Percentiles rank a stretch among this genome's conserved stretches.
phyloP scores from a whole-genome alignment of 2,113 vertebrate genomes.

The Procavia capensis region DNA sequence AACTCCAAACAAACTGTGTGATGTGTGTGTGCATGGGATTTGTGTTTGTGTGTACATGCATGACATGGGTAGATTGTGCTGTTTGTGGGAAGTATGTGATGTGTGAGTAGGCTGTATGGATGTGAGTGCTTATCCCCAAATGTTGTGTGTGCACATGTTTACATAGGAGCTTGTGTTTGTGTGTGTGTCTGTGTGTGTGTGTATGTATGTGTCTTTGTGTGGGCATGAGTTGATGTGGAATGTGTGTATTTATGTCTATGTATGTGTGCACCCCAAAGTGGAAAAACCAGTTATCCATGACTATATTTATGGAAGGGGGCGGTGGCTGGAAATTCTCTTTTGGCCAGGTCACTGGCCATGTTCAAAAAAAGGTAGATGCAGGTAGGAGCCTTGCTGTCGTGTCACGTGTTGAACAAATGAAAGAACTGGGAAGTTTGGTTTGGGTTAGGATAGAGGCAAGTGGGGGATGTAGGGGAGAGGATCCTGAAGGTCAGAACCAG shows the following conservation, averaged over 20 bases:
- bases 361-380: slow-evolving; percentile 56
- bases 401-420: slow-evolving; percentile 29
- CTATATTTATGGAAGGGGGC: slow-evolving; percentile 63
- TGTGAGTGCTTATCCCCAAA: background rate
- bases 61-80: background rate
- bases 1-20: slow-evolving; percentile 2
- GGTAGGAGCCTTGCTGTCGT: slow-evolving; percentile 9
- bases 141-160: background rate
- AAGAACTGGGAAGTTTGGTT: slow-evolving; percentile 6
- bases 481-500: background rate
- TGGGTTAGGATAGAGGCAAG: slow-evolving; percentile 5
- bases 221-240: background rate
- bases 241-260: slow-evolving; percentile 35
- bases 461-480: background rate
- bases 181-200: background rate
- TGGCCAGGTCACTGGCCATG: slow-evolving; percentile 16
- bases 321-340: slow-evolving; percentile 69
- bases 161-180: background rate
- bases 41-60: background rate
- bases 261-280: slow-evolving; percentile 49
- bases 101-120: background rate
- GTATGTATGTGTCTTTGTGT: background rate
- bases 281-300: slow-evolving; percentile 35
- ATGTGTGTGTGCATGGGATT: background rate
- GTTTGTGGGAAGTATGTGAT: background rate